Evolutionary conservation across 1,140 invertebrate genomes (phyloP), one percentile per base, ranked within the genome.

Genomic region (Chymomyza costata): DNA sequence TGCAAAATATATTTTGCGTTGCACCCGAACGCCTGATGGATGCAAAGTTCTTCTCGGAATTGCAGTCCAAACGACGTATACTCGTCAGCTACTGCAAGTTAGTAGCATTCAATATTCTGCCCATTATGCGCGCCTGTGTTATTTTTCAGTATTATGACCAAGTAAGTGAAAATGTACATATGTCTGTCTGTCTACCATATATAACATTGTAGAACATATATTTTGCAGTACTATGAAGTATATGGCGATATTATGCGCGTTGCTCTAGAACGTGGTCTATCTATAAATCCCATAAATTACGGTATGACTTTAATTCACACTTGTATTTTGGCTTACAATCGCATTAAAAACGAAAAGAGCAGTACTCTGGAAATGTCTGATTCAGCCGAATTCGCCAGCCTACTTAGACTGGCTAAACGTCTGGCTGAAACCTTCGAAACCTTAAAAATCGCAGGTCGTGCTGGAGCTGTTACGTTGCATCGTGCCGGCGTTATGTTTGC

Each of bases 271-370:
- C 58, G n/a, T n/a, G 28, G 50, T 0, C 3, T 80, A 7, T 0
- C 31, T 0, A 14, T 51, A 0, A 78, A 78, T 52, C 15, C 53
- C 1, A 14, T 53, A 1, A 52, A 78, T 21, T 80, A 37, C 17
- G 71, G 66, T 5, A 78, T 78, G 71, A 64, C 71, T 5, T 5
- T 78, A 8, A 31, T 71, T 28, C 71, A 78, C 30, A 80, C 62
- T 6, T 54, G 44, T 2, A 1, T 78, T 14, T 6, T 48, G 14
- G 37, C 47, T 0, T 78, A 51, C 6, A 34, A 28, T 2, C 17
- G 14, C 3, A 19, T 71, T 0, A n/a, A n/a, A n/a, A n/a, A n/a
- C n/a, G n/a, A n/a, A n/a, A n/a, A n/a, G n/a, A n/a, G n/a, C n/a
- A n/a, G n/a, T n/a, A n/a, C n/a, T n/a, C n/a, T n/a, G n/a, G n/a